Conservation (phyloP, 2,113 vertebrate species). For the Passer montanus region DNA sequence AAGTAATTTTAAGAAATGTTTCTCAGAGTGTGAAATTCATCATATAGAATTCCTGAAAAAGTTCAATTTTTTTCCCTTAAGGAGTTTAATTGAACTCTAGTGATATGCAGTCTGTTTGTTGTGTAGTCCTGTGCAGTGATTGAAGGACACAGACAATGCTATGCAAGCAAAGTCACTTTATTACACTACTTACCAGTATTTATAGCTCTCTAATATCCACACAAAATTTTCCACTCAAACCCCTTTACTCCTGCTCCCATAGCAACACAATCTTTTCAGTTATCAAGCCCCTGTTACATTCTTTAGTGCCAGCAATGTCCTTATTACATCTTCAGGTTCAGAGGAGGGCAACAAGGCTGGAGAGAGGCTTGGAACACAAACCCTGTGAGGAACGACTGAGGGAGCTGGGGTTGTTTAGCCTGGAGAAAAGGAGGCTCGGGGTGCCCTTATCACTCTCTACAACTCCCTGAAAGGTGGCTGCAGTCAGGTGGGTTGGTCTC, state of each 20-base stretch:
- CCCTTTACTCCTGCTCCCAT: background rate
- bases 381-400: too few species aligned
- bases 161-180: background rate
- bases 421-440: too few species aligned
- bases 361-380: too few species aligned
- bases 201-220: background rate
- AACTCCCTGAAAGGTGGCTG: too few species aligned
- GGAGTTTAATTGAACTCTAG: background rate
- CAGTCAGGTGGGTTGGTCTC: too few species aligned
- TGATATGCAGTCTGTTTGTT: fast-evolving
- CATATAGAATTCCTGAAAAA: background rate
- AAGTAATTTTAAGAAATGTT: background rate
- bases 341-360: too few species aligned
- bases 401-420: too few species aligned
- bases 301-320: background rate
- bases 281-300: background rate
- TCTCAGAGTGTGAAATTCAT: background rate
- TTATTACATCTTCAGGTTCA: background rate
- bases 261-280: background rate
- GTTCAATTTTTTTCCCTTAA: background rate
- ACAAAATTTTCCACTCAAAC: background rate
- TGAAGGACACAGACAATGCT: background rate
- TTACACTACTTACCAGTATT: background rate
- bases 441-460: too few species aligned
- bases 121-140: background rate